Base-by-base conservation (phyloP, 92 coral and sea anemone genomes). In the Galaxea fascicularis region DNA sequence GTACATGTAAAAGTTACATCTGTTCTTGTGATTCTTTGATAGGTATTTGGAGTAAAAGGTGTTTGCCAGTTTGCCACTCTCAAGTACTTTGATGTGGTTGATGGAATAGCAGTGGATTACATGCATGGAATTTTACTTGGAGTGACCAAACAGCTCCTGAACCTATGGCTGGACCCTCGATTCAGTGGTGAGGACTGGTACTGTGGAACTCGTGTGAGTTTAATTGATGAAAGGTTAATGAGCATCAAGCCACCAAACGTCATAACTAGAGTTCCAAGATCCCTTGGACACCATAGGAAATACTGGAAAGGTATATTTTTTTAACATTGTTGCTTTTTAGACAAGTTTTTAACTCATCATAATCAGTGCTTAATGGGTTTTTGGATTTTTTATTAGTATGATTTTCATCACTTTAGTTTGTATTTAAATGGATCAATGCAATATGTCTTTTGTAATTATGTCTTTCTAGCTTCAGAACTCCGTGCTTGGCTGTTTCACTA, bases 161-260 rank as follows among this genome's bases (percentile, higher is more conserved):
- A 53, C 1, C 27, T 52, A 39, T 71, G 76, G 76, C 56, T 71
- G 22, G 76, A 71, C 13, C 3, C 53, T 0, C 22, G 6, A 30
- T 47, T 18, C 76, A 71, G 79, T 26, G 66, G 66, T 22, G 63
- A 53, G 25, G 64, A 53, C 66, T 74, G 79, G 79, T 74, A 74
- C 65, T 74, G 79, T 74, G 79, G 79, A 52, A 74, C 44, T 16
- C 65, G 9, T 29, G 47, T 74, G 8, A 10, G 39, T 14, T 30
- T 52, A 51, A 52, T 53, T 74, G 79, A 74, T 53, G 64, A 58
- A 16, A 51, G 78, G 73, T 39, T 41, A 65, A 22, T 46, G 46
- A 80, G 70, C 85, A 78, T 85, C 8, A 77, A 56, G 79, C 89
- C 85, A 78, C 89, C 86, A 49, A 77, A 25, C 24, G 41, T 46